Base-by-base conservation (phyloP, 2,888 invertebrate species). In the Agrochola lota region DNA sequence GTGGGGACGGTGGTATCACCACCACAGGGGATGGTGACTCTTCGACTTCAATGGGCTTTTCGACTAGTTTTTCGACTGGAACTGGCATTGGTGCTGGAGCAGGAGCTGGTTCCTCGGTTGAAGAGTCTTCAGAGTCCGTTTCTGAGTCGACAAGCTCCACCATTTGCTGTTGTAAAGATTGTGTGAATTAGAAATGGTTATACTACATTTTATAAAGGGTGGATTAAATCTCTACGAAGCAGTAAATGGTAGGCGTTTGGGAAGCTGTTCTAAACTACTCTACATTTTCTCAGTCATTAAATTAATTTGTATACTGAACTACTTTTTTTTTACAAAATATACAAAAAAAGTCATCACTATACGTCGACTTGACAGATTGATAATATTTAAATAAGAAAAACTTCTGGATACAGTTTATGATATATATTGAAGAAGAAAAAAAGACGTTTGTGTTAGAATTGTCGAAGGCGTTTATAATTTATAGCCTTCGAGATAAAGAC, bases 141-240 rank as follows among this genome's bases (percentile, higher is more conserved):
- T 94, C 96, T 52, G 93, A 94, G 79, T 95, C 97, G 87, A 90
- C 96, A 84, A 92, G 93, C 74, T 94, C 97, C 86, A 92, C 95
- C 94, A 94, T 96, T 96, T 93, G 88, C 88, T 88, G 76, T 72
- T 17, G 49, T 46, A 64, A 71, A 79, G 8, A 75, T 70, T 46
- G 1, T 35, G 20, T 12, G 11, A 2, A 4, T 82, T 75, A 82
- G n/a, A 67, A 67, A 20, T 62, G 62, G 2, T 43, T 57, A 20
- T 17, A 30, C 26, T 40, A n/a, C 5, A 6, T 35, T 52, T 52
- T 15, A 23, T 15, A 23, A 26, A 2, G n/a, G 46, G 4, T 43
- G 23, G 9, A 40, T 26, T 49, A 40, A 0, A 23, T 23, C 6
- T 1, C 64, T 74, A 78, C 17, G 9, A 77, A 78, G 59, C 78